Conservation (phyloP, 2,797 vertebrate genomes). For the Spea hammondii region DNA sequence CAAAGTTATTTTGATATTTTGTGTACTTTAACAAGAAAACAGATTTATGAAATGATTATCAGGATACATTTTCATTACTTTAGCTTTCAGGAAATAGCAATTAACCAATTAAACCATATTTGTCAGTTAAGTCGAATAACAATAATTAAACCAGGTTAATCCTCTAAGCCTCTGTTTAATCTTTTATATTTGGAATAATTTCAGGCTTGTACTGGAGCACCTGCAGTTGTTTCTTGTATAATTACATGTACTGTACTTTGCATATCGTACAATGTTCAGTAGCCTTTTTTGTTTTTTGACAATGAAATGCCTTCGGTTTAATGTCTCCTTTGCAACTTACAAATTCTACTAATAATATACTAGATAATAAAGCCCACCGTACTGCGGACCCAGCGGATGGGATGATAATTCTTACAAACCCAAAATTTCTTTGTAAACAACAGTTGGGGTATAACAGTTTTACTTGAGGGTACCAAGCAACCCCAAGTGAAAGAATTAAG, state of each 20-base stretch:
- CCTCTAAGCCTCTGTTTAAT: not conserved
- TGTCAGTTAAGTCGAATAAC: not conserved
- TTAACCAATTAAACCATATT: constrained; percentile 5
- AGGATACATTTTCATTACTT: not conserved
- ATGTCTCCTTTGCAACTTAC: too few relatives aligned
- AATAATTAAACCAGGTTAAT: not conserved
- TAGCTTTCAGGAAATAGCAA: not conserved
- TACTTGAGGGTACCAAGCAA: too few relatives aligned
- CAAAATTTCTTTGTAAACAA: too few relatives aligned
- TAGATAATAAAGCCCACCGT: too few relatives aligned
- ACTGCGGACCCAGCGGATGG: too few relatives aligned
- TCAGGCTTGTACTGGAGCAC: not conserved
- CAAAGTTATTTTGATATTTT: too few relatives aligned
- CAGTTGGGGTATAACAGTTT: too few relatives aligned
- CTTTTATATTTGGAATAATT: not conserved
- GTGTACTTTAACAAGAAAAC: too few relatives aligned
- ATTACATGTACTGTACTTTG: not conserved
- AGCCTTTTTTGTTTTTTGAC: not conserved
- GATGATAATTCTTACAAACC: too few relatives aligned
- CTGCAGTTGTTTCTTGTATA: not conserved
- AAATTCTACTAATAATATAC: too few relatives aligned
- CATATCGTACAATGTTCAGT: not conserved
- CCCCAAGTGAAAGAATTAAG: too few relatives aligned
- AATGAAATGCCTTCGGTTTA: not conserved
- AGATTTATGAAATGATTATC: not conserved